Evolutionary conservation across 2,113 vertebrate species (phyloP).

Genomic region (Loxodonta africana): DNA sequence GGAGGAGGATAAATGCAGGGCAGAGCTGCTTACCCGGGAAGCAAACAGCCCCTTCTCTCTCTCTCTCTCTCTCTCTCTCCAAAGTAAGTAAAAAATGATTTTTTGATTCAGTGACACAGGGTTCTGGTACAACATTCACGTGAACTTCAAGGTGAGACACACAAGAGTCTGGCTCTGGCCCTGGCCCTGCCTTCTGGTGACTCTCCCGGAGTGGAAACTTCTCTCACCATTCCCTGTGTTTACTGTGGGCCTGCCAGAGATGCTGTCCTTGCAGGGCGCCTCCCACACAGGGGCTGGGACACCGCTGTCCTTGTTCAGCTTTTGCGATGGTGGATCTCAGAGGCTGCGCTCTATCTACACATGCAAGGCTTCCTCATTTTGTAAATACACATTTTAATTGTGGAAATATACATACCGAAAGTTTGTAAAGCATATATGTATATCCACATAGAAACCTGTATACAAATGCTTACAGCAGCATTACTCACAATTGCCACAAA

Average conservation of each 20-base stretch:
- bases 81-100: not conserved
- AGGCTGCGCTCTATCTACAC: fast-evolving
- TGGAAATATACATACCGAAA: not conserved
- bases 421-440: not conserved
- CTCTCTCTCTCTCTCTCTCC: not conserved
- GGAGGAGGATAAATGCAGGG: too few species aligned
- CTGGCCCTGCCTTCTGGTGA: too few species aligned
- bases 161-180: not conserved
- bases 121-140: not conserved
- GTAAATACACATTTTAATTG: not conserved
- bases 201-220: not conserved
- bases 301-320: too few species aligned
- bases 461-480: fast-evolving
- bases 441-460: too few species aligned
- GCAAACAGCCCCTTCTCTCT: not conserved
- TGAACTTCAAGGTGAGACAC: not conserved
- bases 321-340: not conserved
- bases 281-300: not conserved
- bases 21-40: not conserved
- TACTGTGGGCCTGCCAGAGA: not conserved
- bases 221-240: not conserved
- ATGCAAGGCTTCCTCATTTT: not conserved
- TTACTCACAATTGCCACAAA: not conserved
- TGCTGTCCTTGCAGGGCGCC: not conserved
- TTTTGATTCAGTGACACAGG: not conserved